These are phyloP conservation scores for Paragorgia papillata DNA, from an alignment of 92 coral and sea anemone genomes.

Conservation along the genomic window DNA sequence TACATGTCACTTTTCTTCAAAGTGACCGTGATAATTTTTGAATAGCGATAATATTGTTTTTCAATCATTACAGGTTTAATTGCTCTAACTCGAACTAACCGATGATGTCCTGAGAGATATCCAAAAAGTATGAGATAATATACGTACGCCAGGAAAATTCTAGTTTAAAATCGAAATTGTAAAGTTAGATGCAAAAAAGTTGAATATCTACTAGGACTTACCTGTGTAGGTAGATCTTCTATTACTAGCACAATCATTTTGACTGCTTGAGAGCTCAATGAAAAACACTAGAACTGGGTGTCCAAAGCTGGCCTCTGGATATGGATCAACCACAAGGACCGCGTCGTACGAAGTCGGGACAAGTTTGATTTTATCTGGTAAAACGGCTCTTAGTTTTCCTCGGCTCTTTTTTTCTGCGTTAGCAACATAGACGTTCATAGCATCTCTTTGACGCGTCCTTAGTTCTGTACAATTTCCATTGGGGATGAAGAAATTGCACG, in stretches of 20 bases:
- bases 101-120: neutral
- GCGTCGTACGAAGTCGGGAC: conserved; percentile 66
- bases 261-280: conserved; percentile 62
- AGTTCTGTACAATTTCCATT: conserved; percentile 63
- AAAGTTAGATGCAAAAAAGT: neutral
- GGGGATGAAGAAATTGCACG: conserved; percentile 68
- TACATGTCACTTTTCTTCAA: conserved; percentile 37
- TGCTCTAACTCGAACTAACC: conserved; percentile 26
- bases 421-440: conserved; percentile 85
- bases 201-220: conserved; percentile 43
- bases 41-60: conserved; percentile 46
- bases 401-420: conserved; percentile 36
- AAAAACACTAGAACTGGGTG: conserved; percentile 87
- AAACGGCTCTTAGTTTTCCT: conserved; percentile 61
- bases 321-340: conserved; percentile 87
- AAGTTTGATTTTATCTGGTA: conserved; percentile 68
- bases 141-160: neutral
- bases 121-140: neutral
- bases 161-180: too few relatives aligned
- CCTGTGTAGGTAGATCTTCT: conserved; percentile 71
- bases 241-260: conserved; percentile 53
- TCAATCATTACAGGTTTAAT: conserved; percentile 41
- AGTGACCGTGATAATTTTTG: conserved; percentile 51
- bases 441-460: conserved; percentile 49
- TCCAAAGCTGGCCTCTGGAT: conserved; percentile 86